Base-by-base conservation (phyloP, 2,113 vertebrate species). In the Anoplopoma fimbria region DNA sequence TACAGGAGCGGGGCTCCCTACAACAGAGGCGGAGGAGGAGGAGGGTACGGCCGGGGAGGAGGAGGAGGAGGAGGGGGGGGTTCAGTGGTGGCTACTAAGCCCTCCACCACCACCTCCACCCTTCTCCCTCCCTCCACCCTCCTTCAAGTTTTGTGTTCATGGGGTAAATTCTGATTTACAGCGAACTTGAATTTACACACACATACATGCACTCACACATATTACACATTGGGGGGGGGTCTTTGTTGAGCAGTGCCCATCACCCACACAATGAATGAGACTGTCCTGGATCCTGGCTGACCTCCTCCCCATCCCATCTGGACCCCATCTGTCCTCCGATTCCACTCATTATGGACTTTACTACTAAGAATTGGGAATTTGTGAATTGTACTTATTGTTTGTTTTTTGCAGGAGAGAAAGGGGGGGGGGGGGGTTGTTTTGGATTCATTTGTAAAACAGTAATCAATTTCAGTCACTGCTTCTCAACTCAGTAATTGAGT, bases 1-100 rank as follows among this genome's bases (percentile, higher is more conserved):
- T 94, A 96, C 93, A 95, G 97, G 94, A 97, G 96, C 94, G 95
- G 91, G 77, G 96, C 95, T 76, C 97, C 97, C 62, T 95, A 96
- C 94, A 96, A 90, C 95, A 96, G 97, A 94, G 97, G 89, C 4
- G 96, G 89, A 33, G 89, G 92, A 79, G 91, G 92, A 8, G 92
- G 87, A 25, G 88, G 90, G 57, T 91, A 92, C 75, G 81, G 89
- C 60, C 68, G 94, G 72, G 94, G 95, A 7, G 93, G 91, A 29
- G 83, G 88, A 6, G 53, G 53, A 4, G 93, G 91, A 38, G 82
- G 88, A 21, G 86, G 89, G 19, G 51, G 55, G 1, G 94, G 93
- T 95, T 61, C 14, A 49, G 93, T 49, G 91, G 94, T 4, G 92
- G 93, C 77, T 95, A 94, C 72, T 93, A 93, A 61, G 4, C 1